Evolutionary conservation across 1,140 invertebrate species (phyloP).

Genomic region (Drosophila bocqueti): DNA sequence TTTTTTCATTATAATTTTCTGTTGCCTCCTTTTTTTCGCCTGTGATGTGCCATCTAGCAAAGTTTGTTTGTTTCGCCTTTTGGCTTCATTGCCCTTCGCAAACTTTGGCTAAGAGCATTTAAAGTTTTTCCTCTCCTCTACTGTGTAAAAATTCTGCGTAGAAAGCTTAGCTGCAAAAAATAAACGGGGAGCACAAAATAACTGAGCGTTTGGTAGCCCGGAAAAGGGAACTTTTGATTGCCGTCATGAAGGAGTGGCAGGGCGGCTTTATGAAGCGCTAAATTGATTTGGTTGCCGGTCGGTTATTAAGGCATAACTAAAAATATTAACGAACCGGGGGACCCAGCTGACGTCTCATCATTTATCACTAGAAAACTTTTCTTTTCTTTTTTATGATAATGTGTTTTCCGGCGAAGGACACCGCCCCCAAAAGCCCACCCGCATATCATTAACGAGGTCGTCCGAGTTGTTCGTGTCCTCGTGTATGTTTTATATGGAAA

Average conservation of each 20-base stretch:
- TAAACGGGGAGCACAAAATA: slow-evolving; percentile 36
- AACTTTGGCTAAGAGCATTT: slow-evolving; percentile 60
- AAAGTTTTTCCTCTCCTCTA: slow-evolving; percentile 62
- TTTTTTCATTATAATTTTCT: slow-evolving; percentile 36
- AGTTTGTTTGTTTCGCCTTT: slow-evolving; percentile 67
- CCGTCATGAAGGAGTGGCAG: slow-evolving; percentile 7
- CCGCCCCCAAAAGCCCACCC: slow-evolving; percentile 12
- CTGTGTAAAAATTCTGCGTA: slow-evolving; percentile 48
- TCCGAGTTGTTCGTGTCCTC: slow-evolving; percentile 43
- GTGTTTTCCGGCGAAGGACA: slow-evolving; percentile 58
- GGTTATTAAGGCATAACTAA: slow-evolving; percentile 78
- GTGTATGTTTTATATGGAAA: slow-evolving; percentile 31
- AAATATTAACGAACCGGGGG: slow-evolving; percentile 71
- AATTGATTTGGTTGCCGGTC: slow-evolving; percentile 76
- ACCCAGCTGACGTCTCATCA: slow-evolving; percentile 67
- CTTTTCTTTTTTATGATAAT: slow-evolving; percentile 68
- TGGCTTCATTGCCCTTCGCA: slow-evolving; percentile 44
- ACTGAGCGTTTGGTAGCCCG: slow-evolving; percentile 49
- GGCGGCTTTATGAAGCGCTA: slow-evolving; percentile 69
- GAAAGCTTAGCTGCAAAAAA: slow-evolving; percentile 36
- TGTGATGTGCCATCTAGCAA: slow-evolving; percentile 36
- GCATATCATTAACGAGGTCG: slow-evolving; percentile 59
- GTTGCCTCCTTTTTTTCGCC: slow-evolving; percentile 26
- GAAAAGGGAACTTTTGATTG: slow-evolving; percentile 45
- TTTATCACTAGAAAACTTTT: slow-evolving; percentile 69